Conservation (phyloP, 2,797 vertebrate species). For the Sandelia bainsii region DNA sequence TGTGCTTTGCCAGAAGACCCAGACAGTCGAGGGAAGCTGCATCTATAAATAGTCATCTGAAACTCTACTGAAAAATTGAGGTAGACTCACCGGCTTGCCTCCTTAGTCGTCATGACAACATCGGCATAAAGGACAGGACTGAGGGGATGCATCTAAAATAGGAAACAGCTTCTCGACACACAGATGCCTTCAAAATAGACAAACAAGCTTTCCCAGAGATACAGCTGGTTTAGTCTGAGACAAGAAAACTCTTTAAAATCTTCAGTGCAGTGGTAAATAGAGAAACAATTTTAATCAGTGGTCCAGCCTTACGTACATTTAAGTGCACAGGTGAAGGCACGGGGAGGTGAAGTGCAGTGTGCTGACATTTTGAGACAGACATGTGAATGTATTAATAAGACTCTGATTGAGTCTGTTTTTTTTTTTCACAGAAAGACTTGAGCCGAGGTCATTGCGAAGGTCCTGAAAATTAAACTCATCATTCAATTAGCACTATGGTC, state of each 20-base stretch:
- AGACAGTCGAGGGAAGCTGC: conserved; percentile 51
- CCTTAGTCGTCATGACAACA: conserved; percentile 76
- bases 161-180: conserved; percentile 44
- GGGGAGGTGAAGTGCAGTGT: conserved; percentile 8
- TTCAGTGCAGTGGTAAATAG: neutral
- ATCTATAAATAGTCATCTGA: conserved; percentile 80
- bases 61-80: conserved; percentile 74
- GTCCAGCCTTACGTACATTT: neutral
- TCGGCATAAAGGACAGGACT: conserved; percentile 67
- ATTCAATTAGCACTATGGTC: conserved; percentile 9
- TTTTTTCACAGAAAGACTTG: conserved; percentile 31
- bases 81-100: conserved; percentile 67
- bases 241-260: neutral
- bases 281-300: conserved; percentile 22
- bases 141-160: conserved; percentile 70
- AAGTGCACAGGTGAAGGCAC: conserved; percentile 7
- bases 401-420: conserved; percentile 12
- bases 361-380: conserved; percentile 17
- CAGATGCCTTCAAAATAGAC: conserved; percentile 47
- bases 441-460: conserved; percentile 46
- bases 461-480: neutral
- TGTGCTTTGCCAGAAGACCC: conserved; percentile 58
- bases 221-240: conserved; percentile 30
- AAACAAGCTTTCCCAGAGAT: conserved; percentile 26
- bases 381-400: conserved; percentile 19